phyloP scores from a whole-genome alignment of 2,797 vertebrate genomes.

The Crenichthys baileyi region DNA sequence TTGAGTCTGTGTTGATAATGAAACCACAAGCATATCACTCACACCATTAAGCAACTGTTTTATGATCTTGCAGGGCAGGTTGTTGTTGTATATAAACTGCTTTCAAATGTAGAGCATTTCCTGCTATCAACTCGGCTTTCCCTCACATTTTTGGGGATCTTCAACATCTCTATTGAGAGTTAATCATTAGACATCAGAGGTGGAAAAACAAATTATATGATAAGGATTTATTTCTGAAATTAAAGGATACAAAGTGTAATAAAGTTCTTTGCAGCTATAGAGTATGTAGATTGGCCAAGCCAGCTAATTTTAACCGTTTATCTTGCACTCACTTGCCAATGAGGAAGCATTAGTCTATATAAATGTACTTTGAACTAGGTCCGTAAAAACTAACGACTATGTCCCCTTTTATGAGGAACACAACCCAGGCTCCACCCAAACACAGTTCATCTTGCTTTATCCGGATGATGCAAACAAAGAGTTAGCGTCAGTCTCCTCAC shows the following conservation, averaged over 20 bases:
- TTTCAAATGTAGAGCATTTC: not conserved
- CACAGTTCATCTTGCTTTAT: constrained; percentile 54
- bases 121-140: not conserved
- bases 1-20: not conserved
- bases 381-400: constrained; percentile 55
- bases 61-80: not conserved
- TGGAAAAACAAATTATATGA: not conserved
- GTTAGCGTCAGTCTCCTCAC: constrained; percentile 28
- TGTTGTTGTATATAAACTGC: not conserved
- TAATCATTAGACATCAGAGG: not conserved
- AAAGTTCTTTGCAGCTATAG: not conserved
- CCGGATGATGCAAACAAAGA: constrained; percentile 55
- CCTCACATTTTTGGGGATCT: not conserved
- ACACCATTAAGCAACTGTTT: not conserved
- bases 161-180: not conserved
- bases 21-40: not conserved
- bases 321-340: constrained; percentile 21
- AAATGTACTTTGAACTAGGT: constrained; percentile 62
- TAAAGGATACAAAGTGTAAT: not conserved
- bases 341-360: constrained; percentile 52
- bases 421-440: constrained; percentile 51
- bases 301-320: constrained; percentile 19
- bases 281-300: constrained; percentile 2
- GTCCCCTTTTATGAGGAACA: constrained; percentile 41
- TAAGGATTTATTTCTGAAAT: not conserved